A percentile compares a stretch with the other conserved stretches of the same genome.
These are phyloP conservation scores for Pristionchus fissidentatus DNA, from an alignment of 2,888 invertebrate genomes.

Conservation along the genomic window DNA sequence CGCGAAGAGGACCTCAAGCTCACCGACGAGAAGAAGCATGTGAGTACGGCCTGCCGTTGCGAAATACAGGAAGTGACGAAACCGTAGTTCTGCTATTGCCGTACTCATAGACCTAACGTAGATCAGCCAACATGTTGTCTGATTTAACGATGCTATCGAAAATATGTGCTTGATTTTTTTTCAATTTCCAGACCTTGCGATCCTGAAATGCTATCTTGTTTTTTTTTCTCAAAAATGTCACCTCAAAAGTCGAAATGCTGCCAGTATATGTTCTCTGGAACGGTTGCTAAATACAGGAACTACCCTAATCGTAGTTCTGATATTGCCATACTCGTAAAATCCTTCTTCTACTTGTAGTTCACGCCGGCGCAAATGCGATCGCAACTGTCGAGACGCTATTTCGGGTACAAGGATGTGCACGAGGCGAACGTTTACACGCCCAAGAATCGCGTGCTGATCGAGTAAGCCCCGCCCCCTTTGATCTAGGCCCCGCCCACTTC, in stretches of 20 bases:
- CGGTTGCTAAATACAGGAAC: no score
- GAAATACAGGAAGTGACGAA: conserved; percentile 45
- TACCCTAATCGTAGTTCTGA: no score
- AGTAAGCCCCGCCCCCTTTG: conserved; percentile 24
- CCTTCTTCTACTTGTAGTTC: conserved; percentile 52
- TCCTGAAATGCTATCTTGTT: no score
- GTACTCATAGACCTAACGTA: neutral
- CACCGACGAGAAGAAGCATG: conserved; percentile 33
- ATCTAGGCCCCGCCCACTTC: neutral
- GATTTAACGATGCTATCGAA: neutral
- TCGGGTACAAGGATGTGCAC: conserved; percentile 68
- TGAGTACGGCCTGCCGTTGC: conserved; percentile 45
- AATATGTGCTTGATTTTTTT: neutral
- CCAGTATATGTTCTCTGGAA: no score
- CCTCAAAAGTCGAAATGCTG: no score
- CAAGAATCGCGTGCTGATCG: conserved; percentile 57
- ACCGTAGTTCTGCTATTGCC: neutral
- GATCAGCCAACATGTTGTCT: neutral
- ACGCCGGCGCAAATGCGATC: conserved; percentile 53
- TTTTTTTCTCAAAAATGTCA: no score
- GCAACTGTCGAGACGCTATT: conserved; percentile 59
- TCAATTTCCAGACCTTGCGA: neutral
- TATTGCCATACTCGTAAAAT: no score
- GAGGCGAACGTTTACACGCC: conserved; percentile 73
- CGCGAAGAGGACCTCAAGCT: neutral